Evolutionary conservation across 30 jellyfish, hydroid and myxozoan species (phyloP).

Genomic region (Aurelia aurita): DNA sequence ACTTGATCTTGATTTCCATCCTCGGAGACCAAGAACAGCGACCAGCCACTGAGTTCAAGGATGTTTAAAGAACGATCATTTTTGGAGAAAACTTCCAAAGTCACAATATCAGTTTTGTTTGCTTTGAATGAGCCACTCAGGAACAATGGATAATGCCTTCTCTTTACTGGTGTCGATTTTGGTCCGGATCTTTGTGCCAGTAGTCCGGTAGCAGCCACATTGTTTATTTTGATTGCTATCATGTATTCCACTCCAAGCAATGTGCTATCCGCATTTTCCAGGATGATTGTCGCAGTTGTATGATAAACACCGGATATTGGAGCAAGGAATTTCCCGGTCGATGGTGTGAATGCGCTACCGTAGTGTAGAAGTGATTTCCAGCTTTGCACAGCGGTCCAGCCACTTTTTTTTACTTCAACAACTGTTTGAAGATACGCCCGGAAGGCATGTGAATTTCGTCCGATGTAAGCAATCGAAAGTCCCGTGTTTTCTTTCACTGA

Average conservation of each 20-base stretch:
- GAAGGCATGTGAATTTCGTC: conserved; percentile 65
- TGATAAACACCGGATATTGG: conserved; percentile 89
- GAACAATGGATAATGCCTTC: conserved; percentile 65
- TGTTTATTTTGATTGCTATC: conserved; percentile 46
- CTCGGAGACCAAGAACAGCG: conserved; percentile 69
- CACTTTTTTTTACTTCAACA: background rate
- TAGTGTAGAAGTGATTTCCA: conserved; percentile 41
- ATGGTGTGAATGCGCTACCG: conserved; percentile 41
- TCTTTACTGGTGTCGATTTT: conserved; percentile 19
- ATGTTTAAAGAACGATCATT: conserved; percentile 7
- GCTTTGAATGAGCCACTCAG: conserved; percentile 93
- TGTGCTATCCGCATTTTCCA: conserved; percentile 72
- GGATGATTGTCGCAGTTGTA: conserved; percentile 69
- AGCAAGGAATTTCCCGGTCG: conserved; percentile 41
- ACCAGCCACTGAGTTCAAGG: conserved; percentile 83
- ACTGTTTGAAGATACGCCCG: conserved; percentile 41
- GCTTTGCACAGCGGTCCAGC: conserved; percentile 28
- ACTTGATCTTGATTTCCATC: conserved; percentile 32
- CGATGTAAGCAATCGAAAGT: conserved; percentile 78
- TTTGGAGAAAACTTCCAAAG: conserved; percentile 45
- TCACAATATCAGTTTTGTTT: conserved; percentile 44
- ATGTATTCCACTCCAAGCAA: conserved; percentile 22
- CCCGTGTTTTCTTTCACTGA: conserved; percentile 66
- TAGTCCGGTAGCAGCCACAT: conserved; percentile 53
- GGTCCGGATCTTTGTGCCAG: conserved; percentile 58